Evolutionary conservation across 1,140 invertebrate species (phyloP).

Genomic region (Laupala kohalensis): DNA sequence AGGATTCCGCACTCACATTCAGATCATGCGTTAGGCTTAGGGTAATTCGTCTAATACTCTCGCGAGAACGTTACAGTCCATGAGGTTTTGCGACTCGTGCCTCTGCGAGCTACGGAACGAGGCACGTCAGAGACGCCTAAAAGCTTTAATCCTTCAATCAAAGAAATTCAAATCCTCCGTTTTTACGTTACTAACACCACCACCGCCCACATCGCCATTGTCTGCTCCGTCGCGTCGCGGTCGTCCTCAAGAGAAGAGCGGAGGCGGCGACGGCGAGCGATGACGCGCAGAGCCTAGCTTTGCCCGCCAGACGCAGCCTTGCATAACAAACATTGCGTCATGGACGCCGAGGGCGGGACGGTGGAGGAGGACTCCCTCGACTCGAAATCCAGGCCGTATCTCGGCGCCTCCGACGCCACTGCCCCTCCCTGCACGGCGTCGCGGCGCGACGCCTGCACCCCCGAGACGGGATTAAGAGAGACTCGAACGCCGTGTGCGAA

Average conservation of each 20-base stretch:
- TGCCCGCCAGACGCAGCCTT: not conserved
- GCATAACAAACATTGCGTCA: not conserved
- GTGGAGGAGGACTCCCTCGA: not conserved
- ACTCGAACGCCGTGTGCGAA: not conserved
- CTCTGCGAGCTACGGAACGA: no score
- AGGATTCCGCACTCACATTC: no score
- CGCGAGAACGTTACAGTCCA: no score
- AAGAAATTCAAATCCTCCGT: constrained; percentile 10
- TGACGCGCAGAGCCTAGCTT: not conserved
- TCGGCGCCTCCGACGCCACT: not conserved
- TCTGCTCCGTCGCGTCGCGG: not conserved
- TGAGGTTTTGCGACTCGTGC: no score
- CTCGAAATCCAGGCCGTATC: not conserved
- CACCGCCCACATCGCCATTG: not conserved
- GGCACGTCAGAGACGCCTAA: no score
- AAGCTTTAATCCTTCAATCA: constrained; percentile 12
- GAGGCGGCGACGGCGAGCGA: not conserved
- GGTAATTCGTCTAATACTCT: no score
- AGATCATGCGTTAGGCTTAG: no score
- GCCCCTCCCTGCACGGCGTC: not conserved
- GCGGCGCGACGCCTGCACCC: no score
- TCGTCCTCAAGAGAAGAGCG: not conserved
- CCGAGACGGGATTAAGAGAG: not conserved
- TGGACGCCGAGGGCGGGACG: no score
- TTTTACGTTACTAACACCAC: not conserved